Percentiles rank a stretch among this genome's conserved stretches.
Evolutionary conservation across 1,140 invertebrate genomes (phyloP).

Genomic region (Conus betulinus): DNA sequence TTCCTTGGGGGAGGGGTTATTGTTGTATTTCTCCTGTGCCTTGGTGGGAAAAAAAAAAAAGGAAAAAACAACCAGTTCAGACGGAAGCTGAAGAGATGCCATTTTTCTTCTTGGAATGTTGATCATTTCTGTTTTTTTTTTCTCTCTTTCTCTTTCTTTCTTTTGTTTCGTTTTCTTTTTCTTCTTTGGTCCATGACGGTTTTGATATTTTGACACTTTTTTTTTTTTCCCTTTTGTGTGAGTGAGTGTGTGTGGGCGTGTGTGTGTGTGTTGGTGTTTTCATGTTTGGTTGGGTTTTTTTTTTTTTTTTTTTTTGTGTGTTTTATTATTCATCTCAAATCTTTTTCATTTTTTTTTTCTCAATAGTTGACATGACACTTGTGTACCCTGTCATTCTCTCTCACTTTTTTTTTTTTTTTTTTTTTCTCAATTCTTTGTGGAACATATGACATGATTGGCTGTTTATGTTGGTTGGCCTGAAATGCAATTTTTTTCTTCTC

Average conservation of each 20-base stretch:
- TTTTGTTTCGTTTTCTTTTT: neutral
- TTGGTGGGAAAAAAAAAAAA: slow-evolving; percentile 33
- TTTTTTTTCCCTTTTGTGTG: neutral
- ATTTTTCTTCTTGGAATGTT: neutral
- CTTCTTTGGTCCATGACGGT: neutral
- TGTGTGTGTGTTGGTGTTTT: no score
- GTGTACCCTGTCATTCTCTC: no score
- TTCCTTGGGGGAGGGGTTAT: neutral
- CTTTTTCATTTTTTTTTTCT: neutral
- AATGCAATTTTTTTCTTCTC: slow-evolving; percentile 6
- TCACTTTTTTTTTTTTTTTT: neutral
- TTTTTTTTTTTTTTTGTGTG: no score
- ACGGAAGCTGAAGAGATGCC: slow-evolving; percentile 32
- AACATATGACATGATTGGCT: neutral
- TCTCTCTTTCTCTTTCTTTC: no score
- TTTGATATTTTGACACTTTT: no score
- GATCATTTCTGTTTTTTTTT: no score
- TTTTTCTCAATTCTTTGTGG: neutral
- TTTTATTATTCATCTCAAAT: no score
- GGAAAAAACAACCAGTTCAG: slow-evolving; percentile 34
- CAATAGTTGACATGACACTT: neutral
- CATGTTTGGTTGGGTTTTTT: no score
- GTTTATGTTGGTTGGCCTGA: neutral
- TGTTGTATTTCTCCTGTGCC: slow-evolving; percentile 39
- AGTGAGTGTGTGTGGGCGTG: no score